These are phyloP conservation scores for Macrotis lagotis DNA, from an alignment of 2,113 vertebrate genomes.

Conservation along the genomic window DNA sequence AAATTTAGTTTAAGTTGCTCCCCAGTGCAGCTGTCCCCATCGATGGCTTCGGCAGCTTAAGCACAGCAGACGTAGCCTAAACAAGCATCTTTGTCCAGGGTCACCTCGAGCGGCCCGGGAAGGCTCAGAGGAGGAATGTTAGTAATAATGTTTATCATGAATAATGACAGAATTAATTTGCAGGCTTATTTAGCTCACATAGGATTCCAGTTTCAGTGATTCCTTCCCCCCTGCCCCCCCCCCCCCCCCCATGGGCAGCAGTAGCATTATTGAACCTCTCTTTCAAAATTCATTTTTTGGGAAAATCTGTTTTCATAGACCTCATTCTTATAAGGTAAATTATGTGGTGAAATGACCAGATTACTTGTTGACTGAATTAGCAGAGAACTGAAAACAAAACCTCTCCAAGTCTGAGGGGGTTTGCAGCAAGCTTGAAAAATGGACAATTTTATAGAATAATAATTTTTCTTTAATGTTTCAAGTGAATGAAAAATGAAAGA, in stretches of 20 bases:
- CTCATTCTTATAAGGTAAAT: conserved; percentile 39
- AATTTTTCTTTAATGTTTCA: conserved; percentile 85
- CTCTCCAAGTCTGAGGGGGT: conserved; percentile 64
- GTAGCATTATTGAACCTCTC: conserved; percentile 62
- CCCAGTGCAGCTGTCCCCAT: conserved; percentile 87
- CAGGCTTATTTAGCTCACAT: conserved; percentile 54
- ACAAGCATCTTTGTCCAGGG: conserved; percentile 81
- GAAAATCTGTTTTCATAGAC: conserved; percentile 14
- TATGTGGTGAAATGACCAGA: conserved; percentile 38
- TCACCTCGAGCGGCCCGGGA: conserved; percentile 76
- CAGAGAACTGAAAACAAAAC: conserved; percentile 72
- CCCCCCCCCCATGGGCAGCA: background rate
- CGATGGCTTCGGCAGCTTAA: conserved; percentile 81
- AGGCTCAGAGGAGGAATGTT: conserved; percentile 79
- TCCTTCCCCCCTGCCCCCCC: background rate
- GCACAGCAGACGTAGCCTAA: conserved; percentile 83
- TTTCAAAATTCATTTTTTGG: conserved; percentile 49
- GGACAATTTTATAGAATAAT: conserved; percentile 82
- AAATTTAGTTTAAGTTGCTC: conserved; percentile 89
- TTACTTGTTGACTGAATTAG: conserved; percentile 62
- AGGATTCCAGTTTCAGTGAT: conserved; percentile 15
- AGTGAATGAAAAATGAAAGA: conserved; percentile 87
- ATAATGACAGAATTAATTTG: conserved; percentile 74
- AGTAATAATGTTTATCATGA: conserved; percentile 81
- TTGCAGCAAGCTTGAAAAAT: conserved; percentile 74